phyloP scores from a whole-genome alignment of 2,797 vertebrate species.

The Mormyrops attenuatus region DNA sequence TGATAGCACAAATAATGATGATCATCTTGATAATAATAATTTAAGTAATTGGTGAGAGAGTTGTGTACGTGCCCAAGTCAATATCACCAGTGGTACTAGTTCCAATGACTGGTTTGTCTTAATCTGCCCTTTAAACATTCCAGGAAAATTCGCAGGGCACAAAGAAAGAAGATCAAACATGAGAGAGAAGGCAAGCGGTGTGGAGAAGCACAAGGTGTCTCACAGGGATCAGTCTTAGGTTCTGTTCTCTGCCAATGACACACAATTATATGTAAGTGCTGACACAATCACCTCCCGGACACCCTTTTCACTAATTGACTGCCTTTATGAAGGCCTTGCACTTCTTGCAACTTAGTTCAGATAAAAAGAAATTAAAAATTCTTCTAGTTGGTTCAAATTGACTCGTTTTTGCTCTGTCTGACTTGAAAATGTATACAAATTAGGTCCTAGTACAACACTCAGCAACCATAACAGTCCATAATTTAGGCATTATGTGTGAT shows the following conservation, averaged over 20 bases:
- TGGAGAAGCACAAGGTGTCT: neutral
- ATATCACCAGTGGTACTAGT: neutral
- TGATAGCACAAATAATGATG: neutral
- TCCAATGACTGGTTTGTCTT: neutral
- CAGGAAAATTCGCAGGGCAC: neutral
- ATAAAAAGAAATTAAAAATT: neutral
- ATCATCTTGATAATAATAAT: neutral
- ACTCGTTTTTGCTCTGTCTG: neutral
- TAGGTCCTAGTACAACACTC: neutral
- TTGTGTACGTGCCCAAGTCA: neutral
- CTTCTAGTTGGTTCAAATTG: neutral
- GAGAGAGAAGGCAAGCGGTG: neutral
- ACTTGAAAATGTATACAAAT: neutral
- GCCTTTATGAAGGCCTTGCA: neutral
- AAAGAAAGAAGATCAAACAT: neutral
- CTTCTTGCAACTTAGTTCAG: neutral
- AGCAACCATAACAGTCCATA: neutral
- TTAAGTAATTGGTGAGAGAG: neutral
- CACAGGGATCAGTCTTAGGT: neutral
- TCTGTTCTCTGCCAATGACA: conserved; percentile 2
- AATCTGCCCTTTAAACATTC: neutral
- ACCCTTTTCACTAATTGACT: neutral
- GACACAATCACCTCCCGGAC: neutral
- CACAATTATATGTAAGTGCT: conserved; percentile 25
- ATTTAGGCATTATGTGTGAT: neutral